Evolutionary conservation across 2,888 invertebrate genomes (phyloP), one percentile per base, ranked within the genome.

Genomic region (Lordiphosa andalusiaca): DNA sequence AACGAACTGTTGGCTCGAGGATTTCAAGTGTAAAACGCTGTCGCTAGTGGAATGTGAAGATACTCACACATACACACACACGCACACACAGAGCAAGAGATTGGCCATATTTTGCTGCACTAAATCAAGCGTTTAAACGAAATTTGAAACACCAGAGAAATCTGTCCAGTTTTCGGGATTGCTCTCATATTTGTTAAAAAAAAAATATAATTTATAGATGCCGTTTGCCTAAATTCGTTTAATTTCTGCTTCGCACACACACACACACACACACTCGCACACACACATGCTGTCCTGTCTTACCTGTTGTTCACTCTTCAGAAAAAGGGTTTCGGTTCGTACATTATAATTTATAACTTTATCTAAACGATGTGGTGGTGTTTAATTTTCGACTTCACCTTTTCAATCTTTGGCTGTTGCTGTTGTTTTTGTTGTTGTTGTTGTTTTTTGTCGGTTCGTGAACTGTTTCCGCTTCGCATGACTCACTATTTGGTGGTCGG

Each of bases 311-410:
- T 13, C 47, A 40, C n/a, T 39, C 55, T 23, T 38, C 42, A 41
- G 40, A 46, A 16, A 76, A 75, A 76, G 77, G 81, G 69, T 69
- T 75, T 49, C 41, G 25, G 35, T 53, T 47, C 54, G 84, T 73
- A 81, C 82, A 81, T 77, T 84, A 86, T 85, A 87, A 85, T 85
- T 86, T 84, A 87, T 85, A 84, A 86, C 76, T 86, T 87, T 85
- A 86, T 87, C 87, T 87, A 84, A 87, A 87, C 84, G 87, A 87
- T 87, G 87, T 86, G 86, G 71, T 86, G 82, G 87, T 75, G 84
- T 86, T 87, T 86, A 86, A 85, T 86, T 87, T 86, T 86, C 78
- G 73, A 73, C 83, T 71, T 84, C 83, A 82, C 82, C 84, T 81
- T 81, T 84, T 74, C 77, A 73, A 75, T 84, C 72, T 67, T 62